Evolutionary conservation across 1,140 invertebrate genomes (phyloP), one percentile per base, ranked within the genome.

Genomic region (Oncopodura yosiiana): DNA sequence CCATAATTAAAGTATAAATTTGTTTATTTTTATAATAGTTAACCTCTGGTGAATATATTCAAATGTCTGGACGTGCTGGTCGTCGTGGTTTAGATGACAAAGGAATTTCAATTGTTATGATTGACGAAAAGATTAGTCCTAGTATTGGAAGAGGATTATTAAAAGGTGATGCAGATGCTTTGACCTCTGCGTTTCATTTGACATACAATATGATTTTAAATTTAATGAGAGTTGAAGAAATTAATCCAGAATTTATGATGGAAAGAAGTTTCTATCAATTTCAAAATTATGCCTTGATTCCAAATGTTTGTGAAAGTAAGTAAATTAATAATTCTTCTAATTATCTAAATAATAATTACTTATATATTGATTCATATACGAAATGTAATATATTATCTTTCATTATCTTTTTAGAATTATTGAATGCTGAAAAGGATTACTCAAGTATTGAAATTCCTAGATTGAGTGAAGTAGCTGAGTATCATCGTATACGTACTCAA

Each of bases 151-250:
- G 91, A 67, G 79, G 83, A 39, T 85, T 98, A 60, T 79, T 98
- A 1, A 89, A 94, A 72, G 94, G 95, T 36, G 80, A 81, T 66
- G 81, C 94, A 0, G 95, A 99, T 75, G 86, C 93, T 0, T 85
- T 99, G 26, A 98, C 99, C 71, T 97, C 93, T 1, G 94, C 95
- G 0, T 99, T 99, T 73, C 94, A 98, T 73, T 75, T 99, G 41
- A 99, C 95, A 0, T 99, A 99, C 69, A 99, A 99, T 69, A 99
- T 99, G 96, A 92, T 99, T 9, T 72, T 99, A 8, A 99, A 99
- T 78, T 74, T 99, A 56, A 71, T 99, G 32, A 71, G 84, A 9
- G 96, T 99, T 5, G 95, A 99, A 73, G 95, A 97, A 74, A 97
- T 99, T 52, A 99, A 99, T 77, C 95, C 96, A 0, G 94, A 99